Conservation (phyloP, 2,113 vertebrate species). For the Engystomops pustulosus region DNA sequence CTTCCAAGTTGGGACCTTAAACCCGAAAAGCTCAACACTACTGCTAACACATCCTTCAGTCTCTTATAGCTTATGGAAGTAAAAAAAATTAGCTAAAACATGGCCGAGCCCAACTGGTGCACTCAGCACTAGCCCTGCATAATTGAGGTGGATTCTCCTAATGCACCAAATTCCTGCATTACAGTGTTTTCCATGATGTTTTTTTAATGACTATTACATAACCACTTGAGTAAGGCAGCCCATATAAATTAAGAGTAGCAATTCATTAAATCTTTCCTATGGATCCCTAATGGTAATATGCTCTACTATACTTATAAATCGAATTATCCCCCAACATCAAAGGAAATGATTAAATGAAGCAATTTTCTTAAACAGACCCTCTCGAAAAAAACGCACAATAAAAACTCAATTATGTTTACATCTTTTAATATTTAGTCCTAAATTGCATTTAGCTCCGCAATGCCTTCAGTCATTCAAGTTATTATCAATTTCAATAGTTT, state of each 20-base stretch:
- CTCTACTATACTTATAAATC: slow-evolving; percentile 44
- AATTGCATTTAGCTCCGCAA: slow-evolving; percentile 66
- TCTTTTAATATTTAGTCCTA: slow-evolving; percentile 62
- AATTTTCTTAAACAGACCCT: slow-evolving; percentile 53
- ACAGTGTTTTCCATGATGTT: no score
- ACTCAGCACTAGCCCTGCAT: no score
- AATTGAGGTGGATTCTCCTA: no score
- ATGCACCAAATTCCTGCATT: no score
- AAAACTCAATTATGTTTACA: slow-evolving; percentile 63
- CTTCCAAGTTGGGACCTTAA: no score
- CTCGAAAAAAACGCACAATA: slow-evolving; percentile 47
- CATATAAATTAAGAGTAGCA: not conserved
- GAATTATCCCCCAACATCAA: slow-evolving; percentile 37
- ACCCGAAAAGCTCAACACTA: no score
- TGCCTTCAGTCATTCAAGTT: slow-evolving; percentile 66
- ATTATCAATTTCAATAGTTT: slow-evolving; percentile 70
- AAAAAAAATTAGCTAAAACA: no score
- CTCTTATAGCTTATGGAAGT: no score
- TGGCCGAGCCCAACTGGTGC: no score
- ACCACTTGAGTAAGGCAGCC: no score
- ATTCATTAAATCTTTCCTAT: slow-evolving; percentile 12
- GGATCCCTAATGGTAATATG: slow-evolving; percentile 18
- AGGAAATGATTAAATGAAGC: slow-evolving; percentile 58
- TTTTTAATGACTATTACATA: no score
- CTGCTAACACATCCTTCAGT: no score